A percentile compares a stretch with the other conserved stretches of the same genome.
phyloP scores from a whole-genome alignment of 2,888 invertebrate genomes.

The Drosophila vallismaia region DNA sequence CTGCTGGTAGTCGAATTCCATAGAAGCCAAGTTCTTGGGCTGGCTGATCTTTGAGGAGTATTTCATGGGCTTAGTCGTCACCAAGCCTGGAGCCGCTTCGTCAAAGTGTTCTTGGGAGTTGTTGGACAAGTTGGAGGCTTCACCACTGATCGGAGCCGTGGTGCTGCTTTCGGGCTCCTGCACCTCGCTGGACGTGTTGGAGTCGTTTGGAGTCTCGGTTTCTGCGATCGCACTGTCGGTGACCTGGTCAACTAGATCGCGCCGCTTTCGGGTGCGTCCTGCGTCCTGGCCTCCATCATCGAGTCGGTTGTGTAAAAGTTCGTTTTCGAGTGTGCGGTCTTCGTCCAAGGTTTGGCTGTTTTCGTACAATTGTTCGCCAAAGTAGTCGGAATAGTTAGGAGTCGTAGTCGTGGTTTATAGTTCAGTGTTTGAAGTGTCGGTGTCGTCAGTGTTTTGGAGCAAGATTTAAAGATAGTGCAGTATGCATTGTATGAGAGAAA shows the following conservation, averaged over 20 bases:
- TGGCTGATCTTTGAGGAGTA: constrained; percentile 63
- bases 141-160: constrained; percentile 19
- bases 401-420: neutral
- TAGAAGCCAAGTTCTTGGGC: neutral
- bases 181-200: constrained; percentile 55
- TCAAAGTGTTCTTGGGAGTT: constrained; percentile 54
- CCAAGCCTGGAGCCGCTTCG: constrained; percentile 21
- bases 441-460: constrained; percentile 50
- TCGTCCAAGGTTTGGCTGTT: constrained; percentile 65
- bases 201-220: constrained; percentile 40
- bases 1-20: constrained; percentile 23
- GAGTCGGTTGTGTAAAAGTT: constrained; percentile 74
- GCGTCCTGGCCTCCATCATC: constrained; percentile 40
- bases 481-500: constrained; percentile 73
- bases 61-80: constrained; percentile 28
- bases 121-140: constrained; percentile 43
- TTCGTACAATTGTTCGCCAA: constrained; percentile 61
- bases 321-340: constrained; percentile 58
- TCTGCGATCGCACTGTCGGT: constrained; percentile 3
- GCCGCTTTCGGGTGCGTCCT: constrained; percentile 50
- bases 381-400: constrained; percentile 13
- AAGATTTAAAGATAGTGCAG: constrained; percentile 76
- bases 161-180: constrained; percentile 36
- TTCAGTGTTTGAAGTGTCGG: constrained; percentile 42
- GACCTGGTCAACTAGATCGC: constrained; percentile 28